Evolutionary conservation across 2,888 invertebrate genomes (phyloP).

Genomic region (Chymomyza fuscimana): DNA sequence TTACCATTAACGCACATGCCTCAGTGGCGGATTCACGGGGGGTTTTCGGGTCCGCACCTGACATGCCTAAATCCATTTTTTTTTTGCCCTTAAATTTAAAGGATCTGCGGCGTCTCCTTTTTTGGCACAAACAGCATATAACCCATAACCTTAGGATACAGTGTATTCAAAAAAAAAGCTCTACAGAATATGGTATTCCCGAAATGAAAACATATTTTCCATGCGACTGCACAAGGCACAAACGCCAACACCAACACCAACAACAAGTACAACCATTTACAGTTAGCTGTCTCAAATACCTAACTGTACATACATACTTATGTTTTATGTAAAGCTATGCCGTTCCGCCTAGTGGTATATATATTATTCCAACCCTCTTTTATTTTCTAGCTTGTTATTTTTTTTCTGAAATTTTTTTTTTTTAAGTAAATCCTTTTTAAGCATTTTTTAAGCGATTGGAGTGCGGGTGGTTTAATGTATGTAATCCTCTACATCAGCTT

Average conservation of each 20-base stretch:
- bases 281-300: constrained; percentile 37
- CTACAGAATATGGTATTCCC: constrained; percentile 39
- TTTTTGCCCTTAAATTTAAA: no score
- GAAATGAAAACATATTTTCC: constrained; percentile 72
- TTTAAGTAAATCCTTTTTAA: constrained; percentile 58
- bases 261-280: constrained; percentile 11
- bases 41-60: no score
- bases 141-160: no score
- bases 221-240: constrained; percentile 67
- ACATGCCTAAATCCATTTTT: no score
- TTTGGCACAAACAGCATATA: no score
- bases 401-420: neutral
- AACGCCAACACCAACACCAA: constrained; percentile 15
- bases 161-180: no score
- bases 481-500: neutral
- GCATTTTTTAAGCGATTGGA: constrained; percentile 61
- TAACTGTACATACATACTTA: neutral
- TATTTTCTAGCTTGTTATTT: neutral
- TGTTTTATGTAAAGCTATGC: neutral
- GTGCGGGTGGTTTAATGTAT: constrained; percentile 38
- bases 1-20: no score
- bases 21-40: no score
- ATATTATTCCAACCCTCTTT: neutral
- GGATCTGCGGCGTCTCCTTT: no score
- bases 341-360: neutral